These are phyloP conservation scores for Drosophila erecta DNA, from an alignment of 1,140 invertebrate genomes.

Conservation along the genomic window DNA sequence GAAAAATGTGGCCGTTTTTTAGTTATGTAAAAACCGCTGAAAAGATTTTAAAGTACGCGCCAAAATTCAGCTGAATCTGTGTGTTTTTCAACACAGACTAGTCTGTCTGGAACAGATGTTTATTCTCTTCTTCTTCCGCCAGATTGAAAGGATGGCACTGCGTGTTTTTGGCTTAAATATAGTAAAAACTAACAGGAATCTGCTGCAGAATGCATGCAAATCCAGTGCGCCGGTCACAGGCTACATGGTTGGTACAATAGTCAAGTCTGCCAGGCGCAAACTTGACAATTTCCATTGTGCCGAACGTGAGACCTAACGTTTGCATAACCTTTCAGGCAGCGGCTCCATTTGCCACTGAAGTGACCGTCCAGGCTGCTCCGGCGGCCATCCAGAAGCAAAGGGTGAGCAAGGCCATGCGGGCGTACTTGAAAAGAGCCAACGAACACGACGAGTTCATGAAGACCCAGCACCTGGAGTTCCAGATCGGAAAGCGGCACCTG, in stretches of 20 bases:
- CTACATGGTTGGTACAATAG: slow-evolving; percentile 30
- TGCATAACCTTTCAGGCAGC: slow-evolving; percentile 66
- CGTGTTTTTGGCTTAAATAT: slow-evolving; percentile 79
- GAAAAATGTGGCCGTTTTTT: background rate
- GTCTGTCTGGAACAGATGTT: slow-evolving; percentile 42
- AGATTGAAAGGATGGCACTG: slow-evolving; percentile 58
- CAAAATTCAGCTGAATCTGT: background rate
- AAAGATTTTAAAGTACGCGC: background rate
- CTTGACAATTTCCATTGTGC: background rate
- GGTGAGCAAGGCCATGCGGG: slow-evolving; percentile 94
- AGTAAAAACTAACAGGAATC: slow-evolving; percentile 75
- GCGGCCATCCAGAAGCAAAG: slow-evolving; percentile 86
- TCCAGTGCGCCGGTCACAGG: slow-evolving; percentile 8
- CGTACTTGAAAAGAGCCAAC: slow-evolving; percentile 92
- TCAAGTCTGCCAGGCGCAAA: background rate
- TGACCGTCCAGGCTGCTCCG: slow-evolving; percentile 74
- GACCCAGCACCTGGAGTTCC: slow-evolving; percentile 92
- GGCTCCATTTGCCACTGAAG: slow-evolving; percentile 65
- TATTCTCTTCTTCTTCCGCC: slow-evolving; percentile 24
- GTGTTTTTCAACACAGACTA: slow-evolving; percentile 30
- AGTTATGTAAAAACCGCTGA: background rate
- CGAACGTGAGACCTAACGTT: slow-evolving; percentile 23
- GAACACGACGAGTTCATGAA: slow-evolving; percentile 94
- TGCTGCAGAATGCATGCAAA: slow-evolving; percentile 60
- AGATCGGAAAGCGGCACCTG: slow-evolving; percentile 96